Base-by-base conservation (phyloP, 1,140 invertebrate genomes). In the Idris sp. region DNA sequence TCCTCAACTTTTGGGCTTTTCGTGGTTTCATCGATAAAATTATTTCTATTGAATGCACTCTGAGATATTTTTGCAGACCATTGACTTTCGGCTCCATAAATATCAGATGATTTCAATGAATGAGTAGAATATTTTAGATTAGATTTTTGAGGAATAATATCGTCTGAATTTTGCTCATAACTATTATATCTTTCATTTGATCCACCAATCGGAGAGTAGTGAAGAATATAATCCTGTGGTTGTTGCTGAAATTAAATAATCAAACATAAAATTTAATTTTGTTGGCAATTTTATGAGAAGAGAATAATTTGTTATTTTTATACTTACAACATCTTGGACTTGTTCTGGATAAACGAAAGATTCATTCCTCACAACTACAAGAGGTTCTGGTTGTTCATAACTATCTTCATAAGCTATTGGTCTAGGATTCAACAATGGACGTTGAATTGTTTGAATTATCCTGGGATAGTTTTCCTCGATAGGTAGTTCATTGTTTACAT, bases 51-150 rank as follows among this genome's bases (percentile, higher is more conserved):
- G 89, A 91, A 91, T 2, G 89, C 89, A 56, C 87, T 88, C 16
- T 81, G 82, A 6, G 89, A 88, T 43, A 90, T 72, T 72, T 90
- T 91, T 3, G 91, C 89, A 1, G 92, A 92, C 92, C 91, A 92
- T 31, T 91, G 89, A 4, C 90, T 90, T 36, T 91, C 88, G 0
- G 85, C 79, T 0, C 85, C 85, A 38, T 87, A 84, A 53, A 87
- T 87, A 48, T 87, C 86, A 10, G 73, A 31, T 22, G 19, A 6
- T 0, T 48, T 40, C 67, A 41, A 11, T 25, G 35, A 16, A 14
- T 65, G 49, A 4, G 56, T 14, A 58, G 68, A 9, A 49, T 76
- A 74, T 76, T 79, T 19, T 4, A 64, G 18, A 4, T 72, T 43
- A 11, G 22, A 10, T 22, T 80, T 83, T n/a, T 62, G 58, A 4